Evolutionary conservation across 2,888 invertebrate genomes (phyloP), one percentile per base, ranked within the genome.

Genomic region (Eupithecia dodoneata): DNA sequence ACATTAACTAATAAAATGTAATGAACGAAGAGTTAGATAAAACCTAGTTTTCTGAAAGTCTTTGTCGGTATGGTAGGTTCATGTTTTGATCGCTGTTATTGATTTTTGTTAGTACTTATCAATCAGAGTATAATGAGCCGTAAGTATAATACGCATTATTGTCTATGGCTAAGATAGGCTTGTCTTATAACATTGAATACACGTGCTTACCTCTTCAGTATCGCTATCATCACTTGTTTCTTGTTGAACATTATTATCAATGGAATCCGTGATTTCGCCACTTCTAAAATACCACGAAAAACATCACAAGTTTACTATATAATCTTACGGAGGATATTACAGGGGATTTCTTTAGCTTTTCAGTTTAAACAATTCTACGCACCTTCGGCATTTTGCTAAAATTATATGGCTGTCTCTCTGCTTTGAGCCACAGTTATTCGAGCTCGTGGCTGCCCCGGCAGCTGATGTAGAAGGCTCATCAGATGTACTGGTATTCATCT

Each of bases 361-460:
- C 15, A 45, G 1, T 6, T 44, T 2, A n/a, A 15, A 45, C n/a
- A 67, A 45, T 18, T n/a, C 10, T 69, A 10, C 44, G n/a, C 9
- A 92, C 92, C 93, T 92, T 81, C 88, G 86, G 80, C 90, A 91
- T 85, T 88, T 89, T 15, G 91, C 87, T 77, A 93, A 89, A 3
- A 93, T 84, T 79, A 92, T 90, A 76, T 87, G 88, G 73, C 82
- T 87, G 30, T 88, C 86, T 18, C 75, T 83, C 76, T 81, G 81
- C 67, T 85, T 84, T 1, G 82, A 82, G 15, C 78, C 83, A 55
- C 77, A 81, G 76, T 78, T 85, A 55, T 76, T 87, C 13, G 81
- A 82, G 5, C 67, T 78, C 18, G 59, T 70, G 49, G 81, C 80
- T 52, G 66, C 75, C 47, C 72, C 74, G 12, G 80, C 74, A 3